Percentiles rank a stretch among this genome's conserved stretches.
These are phyloP conservation scores for Pollachius pollachius DNA, from an alignment of 2,113 vertebrate species.

Conservation along the genomic window DNA sequence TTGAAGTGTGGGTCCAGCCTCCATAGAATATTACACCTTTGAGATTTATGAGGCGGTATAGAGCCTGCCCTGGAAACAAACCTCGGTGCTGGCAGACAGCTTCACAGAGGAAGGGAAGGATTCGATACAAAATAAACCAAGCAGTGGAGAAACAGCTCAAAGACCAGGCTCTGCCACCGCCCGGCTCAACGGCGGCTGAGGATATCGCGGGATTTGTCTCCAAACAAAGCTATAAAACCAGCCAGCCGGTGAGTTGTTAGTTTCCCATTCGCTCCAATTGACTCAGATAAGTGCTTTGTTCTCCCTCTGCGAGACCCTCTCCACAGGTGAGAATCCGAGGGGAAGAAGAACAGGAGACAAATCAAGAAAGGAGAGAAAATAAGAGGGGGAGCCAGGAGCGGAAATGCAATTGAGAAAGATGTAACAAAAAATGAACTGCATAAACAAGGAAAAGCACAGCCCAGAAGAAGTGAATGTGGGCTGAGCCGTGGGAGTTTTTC, in stretches of 20 bases:
- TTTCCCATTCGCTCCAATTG: constrained; percentile 62
- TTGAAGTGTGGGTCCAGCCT: no score
- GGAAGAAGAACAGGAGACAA: constrained; percentile 27
- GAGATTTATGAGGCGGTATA: no score
- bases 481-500: constrained; percentile 62
- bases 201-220: constrained; percentile 48
- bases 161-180: constrained; percentile 3
- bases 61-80: no score
- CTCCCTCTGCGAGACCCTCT: constrained; percentile 41
- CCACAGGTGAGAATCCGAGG: constrained; percentile 49
- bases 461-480: constrained; percentile 60
- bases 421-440: not conserved
- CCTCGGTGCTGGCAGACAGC: no score
- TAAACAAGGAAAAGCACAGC: constrained; percentile 33
- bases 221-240: constrained; percentile 66
- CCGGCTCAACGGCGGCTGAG: constrained; percentile 11
- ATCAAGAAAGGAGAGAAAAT: constrained; percentile 26
- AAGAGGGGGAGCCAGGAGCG: constrained; percentile 42
- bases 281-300: constrained; percentile 41
- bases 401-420: constrained; percentile 55
- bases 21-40: no score
- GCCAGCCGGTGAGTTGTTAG: constrained; percentile 61
- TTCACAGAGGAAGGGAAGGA: no score
- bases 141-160: constrained; percentile 24
- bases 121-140: constrained; percentile 28